phyloP scores from a whole-genome alignment of 2,113 vertebrate species.

The Nothobranchius furzeri region DNA sequence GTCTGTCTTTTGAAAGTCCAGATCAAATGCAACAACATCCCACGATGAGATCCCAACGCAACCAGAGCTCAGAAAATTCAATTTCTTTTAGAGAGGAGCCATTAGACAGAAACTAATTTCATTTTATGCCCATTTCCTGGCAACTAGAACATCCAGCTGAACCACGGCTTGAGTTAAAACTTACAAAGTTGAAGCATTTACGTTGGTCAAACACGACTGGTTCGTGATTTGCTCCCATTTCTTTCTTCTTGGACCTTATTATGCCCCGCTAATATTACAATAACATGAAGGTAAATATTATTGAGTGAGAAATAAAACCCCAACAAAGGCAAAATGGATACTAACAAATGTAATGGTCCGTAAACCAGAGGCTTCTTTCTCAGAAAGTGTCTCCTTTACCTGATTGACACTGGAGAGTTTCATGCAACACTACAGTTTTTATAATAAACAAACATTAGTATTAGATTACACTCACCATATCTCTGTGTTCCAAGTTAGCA shows the following conservation, averaged over 20 bases:
- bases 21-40: slow-evolving; percentile 25
- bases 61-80: slow-evolving; percentile 53
- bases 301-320: neutral
- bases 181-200: neutral
- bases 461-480: slow-evolving; percentile 85
- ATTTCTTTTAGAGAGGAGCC: slow-evolving; percentile 51
- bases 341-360: neutral
- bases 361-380: neutral
- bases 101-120: slow-evolving; percentile 50
- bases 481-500: slow-evolving; percentile 91
- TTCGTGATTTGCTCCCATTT: neutral
- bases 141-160: slow-evolving; percentile 41
- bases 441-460: too few relatives aligned
- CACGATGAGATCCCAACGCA: slow-evolving; percentile 21
- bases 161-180: slow-evolving; percentile 7
- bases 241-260: neutral
- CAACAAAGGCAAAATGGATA: neutral
- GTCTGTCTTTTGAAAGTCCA: slow-evolving; percentile 20
- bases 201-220: neutral
- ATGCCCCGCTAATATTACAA: neutral
- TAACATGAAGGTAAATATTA: neutral
- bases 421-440: neutral
- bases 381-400: neutral
- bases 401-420: neutral
- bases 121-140: slow-evolving; percentile 52